Evolutionary conservation across 2,113 vertebrate species (phyloP).

Genomic region (Larimichthys crocea): DNA sequence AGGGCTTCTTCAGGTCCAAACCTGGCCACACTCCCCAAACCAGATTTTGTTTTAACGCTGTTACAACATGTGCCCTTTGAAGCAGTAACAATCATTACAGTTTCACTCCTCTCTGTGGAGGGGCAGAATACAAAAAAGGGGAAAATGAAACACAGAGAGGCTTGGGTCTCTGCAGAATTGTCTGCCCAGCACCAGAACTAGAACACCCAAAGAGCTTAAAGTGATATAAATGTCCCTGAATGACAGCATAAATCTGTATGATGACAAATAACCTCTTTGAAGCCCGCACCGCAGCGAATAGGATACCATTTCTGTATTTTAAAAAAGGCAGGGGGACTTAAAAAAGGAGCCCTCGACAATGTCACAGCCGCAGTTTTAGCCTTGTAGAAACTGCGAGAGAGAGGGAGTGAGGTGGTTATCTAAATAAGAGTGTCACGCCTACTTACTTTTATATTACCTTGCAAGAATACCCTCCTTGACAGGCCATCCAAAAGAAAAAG

Average conservation of each 20-base stretch:
- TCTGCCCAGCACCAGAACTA: constrained; percentile 63
- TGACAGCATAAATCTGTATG: constrained; percentile 83
- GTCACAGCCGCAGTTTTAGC: constrained; percentile 78
- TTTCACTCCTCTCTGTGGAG: constrained; percentile 43
- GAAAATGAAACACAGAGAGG: constrained; percentile 54
- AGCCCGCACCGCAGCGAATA: constrained; percentile 74
- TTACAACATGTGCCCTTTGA: constrained; percentile 59
- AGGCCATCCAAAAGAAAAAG: constrained; percentile 45
- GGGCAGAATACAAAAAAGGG: constrained; percentile 54
- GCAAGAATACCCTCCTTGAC: constrained; percentile 60
- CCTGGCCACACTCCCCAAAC: constrained; percentile 41
- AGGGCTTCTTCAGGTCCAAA: constrained; percentile 15
- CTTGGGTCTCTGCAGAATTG: constrained; percentile 66
- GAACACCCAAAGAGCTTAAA: constrained; percentile 81
- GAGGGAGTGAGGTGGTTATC: constrained; percentile 65
- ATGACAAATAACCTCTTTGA: constrained; percentile 86
- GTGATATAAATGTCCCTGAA: constrained; percentile 84
- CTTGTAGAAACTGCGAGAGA: constrained; percentile 55
- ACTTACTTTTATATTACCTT: constrained; percentile 80
- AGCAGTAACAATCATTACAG: constrained; percentile 63
- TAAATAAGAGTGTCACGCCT: constrained; percentile 78
- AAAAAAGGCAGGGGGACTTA: constrained; percentile 67
- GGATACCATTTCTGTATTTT: constrained; percentile 81
- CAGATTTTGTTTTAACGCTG: constrained; percentile 58
- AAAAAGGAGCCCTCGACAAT: constrained; percentile 66